These are phyloP conservation scores for Xenus cinereus DNA, from an alignment of 2,113 vertebrate species.

Conservation along the genomic window DNA sequence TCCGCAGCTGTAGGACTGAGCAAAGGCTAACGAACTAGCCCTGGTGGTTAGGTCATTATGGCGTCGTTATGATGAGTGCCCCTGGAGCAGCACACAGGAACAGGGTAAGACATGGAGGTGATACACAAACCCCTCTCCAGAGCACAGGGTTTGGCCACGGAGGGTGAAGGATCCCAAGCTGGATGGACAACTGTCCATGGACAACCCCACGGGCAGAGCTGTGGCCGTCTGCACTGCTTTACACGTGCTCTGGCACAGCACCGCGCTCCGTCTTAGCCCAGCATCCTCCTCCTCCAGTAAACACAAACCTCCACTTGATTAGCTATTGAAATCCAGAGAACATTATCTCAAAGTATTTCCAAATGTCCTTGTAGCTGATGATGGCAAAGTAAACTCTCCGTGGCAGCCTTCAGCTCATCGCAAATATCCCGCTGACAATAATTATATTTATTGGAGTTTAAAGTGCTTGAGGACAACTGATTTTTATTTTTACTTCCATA, in stretches of 20 bases:
- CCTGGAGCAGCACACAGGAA: neutral
- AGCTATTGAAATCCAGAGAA: neutral
- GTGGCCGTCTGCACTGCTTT: neutral
- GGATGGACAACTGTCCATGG: too few relatives aligned
- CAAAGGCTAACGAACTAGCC: neutral
- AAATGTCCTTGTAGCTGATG: neutral
- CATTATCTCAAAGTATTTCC: neutral
- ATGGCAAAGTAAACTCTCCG: neutral
- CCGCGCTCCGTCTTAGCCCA: neutral
- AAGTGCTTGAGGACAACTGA: neutral
- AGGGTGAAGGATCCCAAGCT: neutral
- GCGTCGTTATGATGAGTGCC: neutral
- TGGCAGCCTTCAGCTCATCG: neutral
- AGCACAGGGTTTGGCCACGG: neutral
- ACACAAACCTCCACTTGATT: neutral
- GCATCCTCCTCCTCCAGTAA: neutral
- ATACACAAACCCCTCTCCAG: too few relatives aligned
- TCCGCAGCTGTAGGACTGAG: neutral
- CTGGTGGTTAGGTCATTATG: fast-evolving
- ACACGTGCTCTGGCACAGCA: neutral
- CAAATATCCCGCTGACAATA: neutral
- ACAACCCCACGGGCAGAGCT: neutral
- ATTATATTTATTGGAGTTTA: neutral
- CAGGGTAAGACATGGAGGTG: neutral
- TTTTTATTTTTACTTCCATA: neutral